Evolutionary conservation across 2,797 vertebrate genomes (phyloP).

Genomic region (Intellagama lesueurii): DNA sequence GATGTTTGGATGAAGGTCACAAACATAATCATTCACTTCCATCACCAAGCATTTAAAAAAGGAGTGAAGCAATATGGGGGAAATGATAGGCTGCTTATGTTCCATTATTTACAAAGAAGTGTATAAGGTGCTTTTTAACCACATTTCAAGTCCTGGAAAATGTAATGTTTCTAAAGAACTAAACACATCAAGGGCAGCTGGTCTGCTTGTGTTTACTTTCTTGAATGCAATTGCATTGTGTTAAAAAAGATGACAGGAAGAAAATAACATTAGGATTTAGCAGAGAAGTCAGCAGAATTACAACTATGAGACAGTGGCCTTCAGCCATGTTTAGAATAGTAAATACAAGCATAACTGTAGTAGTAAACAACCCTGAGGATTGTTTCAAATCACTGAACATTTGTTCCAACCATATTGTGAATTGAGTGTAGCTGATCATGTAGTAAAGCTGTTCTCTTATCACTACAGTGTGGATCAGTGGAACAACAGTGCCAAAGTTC

Average conservation of each 20-base stretch:
- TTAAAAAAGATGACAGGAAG: background rate
- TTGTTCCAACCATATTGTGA: background rate
- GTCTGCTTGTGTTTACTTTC: background rate
- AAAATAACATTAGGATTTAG: conserved; percentile 24
- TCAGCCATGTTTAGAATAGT: background rate
- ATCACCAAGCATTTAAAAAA: too few species aligned
- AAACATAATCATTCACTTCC: too few species aligned
- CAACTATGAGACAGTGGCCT: background rate
- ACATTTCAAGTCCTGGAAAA: background rate
- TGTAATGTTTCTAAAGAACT: background rate
- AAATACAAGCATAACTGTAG: background rate
- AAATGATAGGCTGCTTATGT: too few species aligned
- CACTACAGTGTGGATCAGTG: background rate
- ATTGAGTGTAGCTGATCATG: background rate
- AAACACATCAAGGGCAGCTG: conserved; percentile 4
- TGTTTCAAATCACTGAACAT: background rate
- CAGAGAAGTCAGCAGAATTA: conserved; percentile 21
- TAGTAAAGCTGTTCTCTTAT: background rate
- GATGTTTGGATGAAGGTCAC: too few species aligned
- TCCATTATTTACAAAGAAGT: too few species aligned
- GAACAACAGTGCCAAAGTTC: too few species aligned
- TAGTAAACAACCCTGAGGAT: background rate
- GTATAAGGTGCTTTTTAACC: background rate
- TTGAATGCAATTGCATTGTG: background rate
- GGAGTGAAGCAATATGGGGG: too few species aligned